A percentile compares a stretch with the other conserved stretches of the same genome.
Conservation (phyloP, 2,888 invertebrate genomes). For the Malacosoma neustria region DNA sequence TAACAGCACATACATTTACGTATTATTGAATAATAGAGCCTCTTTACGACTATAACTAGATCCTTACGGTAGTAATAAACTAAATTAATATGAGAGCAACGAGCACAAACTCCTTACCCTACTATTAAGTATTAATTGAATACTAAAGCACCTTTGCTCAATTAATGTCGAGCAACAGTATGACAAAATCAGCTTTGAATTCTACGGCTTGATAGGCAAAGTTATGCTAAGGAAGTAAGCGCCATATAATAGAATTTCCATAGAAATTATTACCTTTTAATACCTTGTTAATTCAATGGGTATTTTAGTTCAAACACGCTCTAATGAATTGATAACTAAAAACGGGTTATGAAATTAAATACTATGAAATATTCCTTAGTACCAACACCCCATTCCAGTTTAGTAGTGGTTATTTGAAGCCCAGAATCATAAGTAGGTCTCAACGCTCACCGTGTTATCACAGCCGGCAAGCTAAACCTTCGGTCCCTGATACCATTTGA, state of each 20-base stretch:
- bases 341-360: not conserved
- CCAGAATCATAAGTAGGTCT: not conserved
- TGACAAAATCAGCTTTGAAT: slow-evolving; percentile 3
- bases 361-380: not conserved
- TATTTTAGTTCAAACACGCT: not conserved
- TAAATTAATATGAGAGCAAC: slow-evolving; percentile 24
- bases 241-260: not conserved
- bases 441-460: not conserved
- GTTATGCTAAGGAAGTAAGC: not conserved
- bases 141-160: slow-evolving; percentile 13
- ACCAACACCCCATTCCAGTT: not conserved
- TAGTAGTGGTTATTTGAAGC: not conserved
- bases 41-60: slow-evolving; percentile 16
- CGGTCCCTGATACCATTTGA: not conserved
- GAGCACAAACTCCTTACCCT: slow-evolving; percentile 14
- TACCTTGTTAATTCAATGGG: not conserved
- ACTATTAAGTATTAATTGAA: slow-evolving; percentile 23
- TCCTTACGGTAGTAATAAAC: slow-evolving; percentile 12
- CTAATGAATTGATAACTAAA: not conserved
- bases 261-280: not conserved
- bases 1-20: slow-evolving; percentile 6
- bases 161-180: slow-evolving; percentile 2
- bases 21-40: slow-evolving; percentile 9
- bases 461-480: not conserved
- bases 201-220: not conserved